These are phyloP conservation scores for human DNA, from an alignment of 2,113 vertebrate species.

Conservation along the genomic window DNA sequence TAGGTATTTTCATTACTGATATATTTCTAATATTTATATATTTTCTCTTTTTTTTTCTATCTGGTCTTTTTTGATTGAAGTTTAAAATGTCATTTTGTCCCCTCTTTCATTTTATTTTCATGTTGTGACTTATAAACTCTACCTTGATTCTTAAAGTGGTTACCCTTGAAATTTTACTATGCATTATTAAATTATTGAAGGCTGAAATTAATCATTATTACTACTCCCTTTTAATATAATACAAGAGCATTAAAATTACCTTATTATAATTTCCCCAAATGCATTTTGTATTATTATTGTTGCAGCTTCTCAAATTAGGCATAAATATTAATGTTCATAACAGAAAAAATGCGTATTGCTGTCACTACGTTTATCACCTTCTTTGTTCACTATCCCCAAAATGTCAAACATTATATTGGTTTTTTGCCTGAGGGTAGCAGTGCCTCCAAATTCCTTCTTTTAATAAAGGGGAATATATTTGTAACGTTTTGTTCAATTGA, in stretches of 20 bases:
- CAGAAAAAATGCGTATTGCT: neutral
- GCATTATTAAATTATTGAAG: neutral
- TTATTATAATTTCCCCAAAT: neutral
- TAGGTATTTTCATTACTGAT: neutral
- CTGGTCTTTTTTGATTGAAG: neutral
- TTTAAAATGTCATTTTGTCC: neutral
- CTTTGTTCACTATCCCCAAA: neutral
- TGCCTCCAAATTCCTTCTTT: neutral
- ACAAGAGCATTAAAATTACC: neutral
- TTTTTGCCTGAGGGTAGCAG: neutral
- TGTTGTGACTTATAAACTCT: neutral
- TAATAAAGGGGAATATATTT: neutral
- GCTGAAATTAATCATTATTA: neutral
- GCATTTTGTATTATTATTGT: neutral
- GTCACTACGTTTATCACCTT: too few species aligned
- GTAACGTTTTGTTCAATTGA: neutral
- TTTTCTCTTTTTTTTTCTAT: neutral
- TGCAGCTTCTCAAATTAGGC: neutral
- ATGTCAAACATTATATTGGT: neutral
- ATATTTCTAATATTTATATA: neutral
- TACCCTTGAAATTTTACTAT: neutral
- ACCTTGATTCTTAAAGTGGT: neutral
- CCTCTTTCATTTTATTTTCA: neutral
- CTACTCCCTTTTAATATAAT: neutral
- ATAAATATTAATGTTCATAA: neutral